phyloP scores from a whole-genome alignment of 2,113 vertebrate genomes.

The Hymenochirus boettgeri region DNA sequence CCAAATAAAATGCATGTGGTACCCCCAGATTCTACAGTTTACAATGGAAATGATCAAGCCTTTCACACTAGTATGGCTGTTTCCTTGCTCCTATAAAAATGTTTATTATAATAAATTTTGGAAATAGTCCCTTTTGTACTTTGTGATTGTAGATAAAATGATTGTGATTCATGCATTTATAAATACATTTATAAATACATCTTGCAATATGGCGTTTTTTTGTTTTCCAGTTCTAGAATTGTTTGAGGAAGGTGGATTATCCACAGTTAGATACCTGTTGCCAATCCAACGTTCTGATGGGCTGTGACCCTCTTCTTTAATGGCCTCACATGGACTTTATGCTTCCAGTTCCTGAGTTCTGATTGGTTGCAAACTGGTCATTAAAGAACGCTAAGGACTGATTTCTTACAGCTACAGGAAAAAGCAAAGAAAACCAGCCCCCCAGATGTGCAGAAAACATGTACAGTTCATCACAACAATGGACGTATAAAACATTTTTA shows the following conservation, averaged over 20 bases:
- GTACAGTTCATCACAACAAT: constrained; percentile 27
- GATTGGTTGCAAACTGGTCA: constrained; percentile 43
- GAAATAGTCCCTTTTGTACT: background rate
- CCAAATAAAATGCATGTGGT: background rate
- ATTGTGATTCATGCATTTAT: constrained; percentile 20
- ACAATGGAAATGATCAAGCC: background rate
- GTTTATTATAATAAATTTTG: background rate
- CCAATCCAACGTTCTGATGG: constrained; percentile 41
- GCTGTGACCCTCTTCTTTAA: constrained; percentile 41
- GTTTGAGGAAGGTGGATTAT: constrained; percentile 41
- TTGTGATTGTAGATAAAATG: constrained; percentile 19
- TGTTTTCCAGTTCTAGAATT: constrained; percentile 43
- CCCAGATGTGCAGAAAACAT: constrained; percentile 26
- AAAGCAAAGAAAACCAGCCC: constrained; percentile 22
- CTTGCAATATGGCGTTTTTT: constrained; percentile 39
- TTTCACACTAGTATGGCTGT: background rate
- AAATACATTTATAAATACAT: constrained; percentile 26
- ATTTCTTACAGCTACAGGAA: constrained; percentile 35
- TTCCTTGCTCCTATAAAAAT: background rate
- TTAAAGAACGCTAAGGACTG: constrained; percentile 40
- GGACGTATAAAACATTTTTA: constrained; percentile 22
- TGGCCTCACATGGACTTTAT: constrained; percentile 41
- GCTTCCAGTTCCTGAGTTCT: constrained; percentile 39
- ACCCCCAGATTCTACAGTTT: background rate
- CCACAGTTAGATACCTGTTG: constrained; percentile 40